These are phyloP conservation scores for Eurypyga helias DNA, from an alignment of 2,113 vertebrate species.

Conservation along the genomic window DNA sequence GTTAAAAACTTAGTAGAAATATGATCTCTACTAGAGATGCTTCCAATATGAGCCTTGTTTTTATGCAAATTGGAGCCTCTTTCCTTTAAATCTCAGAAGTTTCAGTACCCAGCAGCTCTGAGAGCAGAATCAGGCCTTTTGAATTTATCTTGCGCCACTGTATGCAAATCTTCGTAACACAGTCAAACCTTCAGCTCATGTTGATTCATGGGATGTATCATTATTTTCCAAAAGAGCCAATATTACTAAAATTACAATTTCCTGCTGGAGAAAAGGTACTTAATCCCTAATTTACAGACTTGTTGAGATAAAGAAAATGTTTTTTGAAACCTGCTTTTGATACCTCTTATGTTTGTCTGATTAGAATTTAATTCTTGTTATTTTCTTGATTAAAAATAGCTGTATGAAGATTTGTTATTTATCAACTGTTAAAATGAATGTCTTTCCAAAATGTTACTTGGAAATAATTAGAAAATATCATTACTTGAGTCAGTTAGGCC, in stretches of 20 bases:
- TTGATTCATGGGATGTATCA: background rate
- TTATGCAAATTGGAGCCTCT: background rate
- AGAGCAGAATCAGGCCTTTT: background rate
- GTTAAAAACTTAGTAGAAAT: background rate
- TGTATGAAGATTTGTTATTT: background rate
- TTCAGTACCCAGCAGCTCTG: background rate
- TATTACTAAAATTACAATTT: background rate
- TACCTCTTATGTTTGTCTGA: background rate
- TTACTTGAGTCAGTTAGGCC: background rate
- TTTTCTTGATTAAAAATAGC: background rate
- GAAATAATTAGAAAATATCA: background rate
- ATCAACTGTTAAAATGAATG: background rate
- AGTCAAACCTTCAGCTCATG: background rate
- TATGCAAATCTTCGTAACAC: background rate
- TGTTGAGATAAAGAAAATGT: background rate
- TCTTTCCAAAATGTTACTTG: background rate
- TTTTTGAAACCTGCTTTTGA: background rate
- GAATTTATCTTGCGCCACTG: background rate
- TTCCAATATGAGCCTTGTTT: background rate
- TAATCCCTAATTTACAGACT: background rate
- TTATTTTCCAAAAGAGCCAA: background rate
- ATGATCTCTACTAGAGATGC: background rate
- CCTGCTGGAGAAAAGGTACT: background rate
- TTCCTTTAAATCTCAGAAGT: background rate
- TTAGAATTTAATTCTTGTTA: background rate